Conservation (phyloP, 2,797 vertebrate species). For the Loriculus beryllinus region DNA sequence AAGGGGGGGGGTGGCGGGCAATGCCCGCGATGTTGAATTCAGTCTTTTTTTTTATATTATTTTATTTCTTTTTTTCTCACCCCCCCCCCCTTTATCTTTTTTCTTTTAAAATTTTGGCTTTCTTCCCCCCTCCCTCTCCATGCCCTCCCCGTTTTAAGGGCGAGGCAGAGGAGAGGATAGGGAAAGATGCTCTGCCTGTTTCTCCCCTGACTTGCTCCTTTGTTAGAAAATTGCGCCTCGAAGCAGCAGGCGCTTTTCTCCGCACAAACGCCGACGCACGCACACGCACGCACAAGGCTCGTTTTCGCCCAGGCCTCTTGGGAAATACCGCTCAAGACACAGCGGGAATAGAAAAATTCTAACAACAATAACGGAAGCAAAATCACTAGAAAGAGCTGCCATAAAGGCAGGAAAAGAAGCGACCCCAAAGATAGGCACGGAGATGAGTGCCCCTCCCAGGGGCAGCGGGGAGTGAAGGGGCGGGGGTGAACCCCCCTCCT, state of each 20-base stretch:
- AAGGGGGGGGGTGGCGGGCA: background rate
- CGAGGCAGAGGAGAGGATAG: background rate
- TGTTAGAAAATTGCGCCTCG: constrained; percentile 10
- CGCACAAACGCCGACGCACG: background rate
- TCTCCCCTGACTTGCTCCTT: background rate
- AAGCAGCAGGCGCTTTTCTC: background rate
- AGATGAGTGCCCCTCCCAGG: background rate
- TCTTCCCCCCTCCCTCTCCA: background rate
- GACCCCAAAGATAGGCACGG: no score
- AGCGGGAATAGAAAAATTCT: background rate
- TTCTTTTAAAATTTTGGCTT: background rate
- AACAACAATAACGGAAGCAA: background rate
- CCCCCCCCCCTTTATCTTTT: accelerated
- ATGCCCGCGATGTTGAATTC: background rate
- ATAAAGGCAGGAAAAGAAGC: background rate
- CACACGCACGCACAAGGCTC: background rate
- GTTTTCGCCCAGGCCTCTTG: background rate
- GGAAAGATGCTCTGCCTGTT: background rate
- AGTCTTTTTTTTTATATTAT: background rate
- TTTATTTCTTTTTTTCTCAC: no score
- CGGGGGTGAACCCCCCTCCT: background rate
- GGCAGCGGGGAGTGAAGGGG: background rate
- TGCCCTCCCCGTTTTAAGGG: no score
- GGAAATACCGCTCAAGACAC: background rate
- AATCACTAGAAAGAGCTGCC: background rate